Base-by-base conservation (phyloP, 2,888 invertebrate species). In the Helicoverpa assulta region DNA sequence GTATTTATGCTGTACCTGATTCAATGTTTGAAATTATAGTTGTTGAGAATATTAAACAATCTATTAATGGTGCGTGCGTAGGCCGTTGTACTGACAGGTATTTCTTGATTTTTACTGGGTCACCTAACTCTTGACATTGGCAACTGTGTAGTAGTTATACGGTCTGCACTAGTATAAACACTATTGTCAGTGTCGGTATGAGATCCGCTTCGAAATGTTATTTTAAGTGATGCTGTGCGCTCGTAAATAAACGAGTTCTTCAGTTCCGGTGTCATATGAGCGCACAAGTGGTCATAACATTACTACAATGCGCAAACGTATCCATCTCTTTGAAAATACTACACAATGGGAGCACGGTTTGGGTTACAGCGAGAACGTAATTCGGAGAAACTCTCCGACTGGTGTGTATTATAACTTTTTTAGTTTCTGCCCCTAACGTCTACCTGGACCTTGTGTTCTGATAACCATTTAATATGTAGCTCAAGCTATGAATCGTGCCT, bases 191-290 rank as follows among this genome's bases (percentile, higher is more conserved):
- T 56, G 8, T 16, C 12, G 7, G 43, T 55, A 33, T 18, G 51
- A 55, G 61, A 70, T 26, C 52, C 10, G 14, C 21, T 53, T 21
- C 14, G 19, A 53, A 61, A 53, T 47, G 37, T 66, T 33, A 14
- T 53, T 29, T n/a, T 33, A 53, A 47, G 19, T 58, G 54, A 58
- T 62, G 51, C 16, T 37, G 40, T 21, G 26, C 33, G 33, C 64
- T 65, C 56, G 55, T 47, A 33, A 77, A 66, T 73, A 74, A 67
- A 78, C n/a, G 75, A 78, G 74, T 67, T 50, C 54, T 61, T 67
- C 53, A 54, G 54, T 78, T 76, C 79, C 74, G 79, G 78, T 59
- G 63, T 61, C 29, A 50, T 63, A 59, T 57, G 37, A 73, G 64
- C 56, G 55, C 70, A 66, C 63, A 51, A 71, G 53, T 10, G 58